These are phyloP conservation scores for Notothenia coriiceps DNA, from an alignment of 2,113 vertebrate genomes.

Conservation along the genomic window DNA sequence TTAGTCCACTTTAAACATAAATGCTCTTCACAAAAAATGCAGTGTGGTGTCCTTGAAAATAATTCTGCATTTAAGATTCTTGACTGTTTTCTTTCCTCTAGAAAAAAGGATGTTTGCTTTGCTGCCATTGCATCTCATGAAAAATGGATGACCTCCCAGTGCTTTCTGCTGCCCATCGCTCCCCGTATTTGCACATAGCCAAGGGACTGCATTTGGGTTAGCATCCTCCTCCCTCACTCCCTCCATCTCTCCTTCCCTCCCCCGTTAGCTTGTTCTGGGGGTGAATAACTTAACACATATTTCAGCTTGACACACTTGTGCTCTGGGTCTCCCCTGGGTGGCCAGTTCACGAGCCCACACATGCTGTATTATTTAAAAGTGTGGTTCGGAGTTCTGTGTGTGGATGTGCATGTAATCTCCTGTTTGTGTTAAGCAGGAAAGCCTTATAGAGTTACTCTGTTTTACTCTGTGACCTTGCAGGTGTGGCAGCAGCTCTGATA, in stretches of 20 bases:
- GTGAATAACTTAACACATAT: conserved; percentile 82
- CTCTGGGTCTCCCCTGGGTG: conserved; percentile 71
- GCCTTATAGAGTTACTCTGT: conserved; percentile 30
- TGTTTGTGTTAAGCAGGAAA: conserved; percentile 30
- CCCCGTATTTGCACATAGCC: conserved; percentile 64
- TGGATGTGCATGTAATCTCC: conserved; percentile 49
- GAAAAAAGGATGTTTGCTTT: conserved; percentile 78
- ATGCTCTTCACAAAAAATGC: conserved; percentile 24
- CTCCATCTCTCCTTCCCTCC: conserved; percentile 14
- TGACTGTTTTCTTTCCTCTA: conserved; percentile 42
- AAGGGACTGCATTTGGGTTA: conserved; percentile 68
- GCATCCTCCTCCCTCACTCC: conserved; percentile 39
- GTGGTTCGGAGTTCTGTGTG: conserved; percentile 47
- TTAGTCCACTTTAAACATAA: conserved; percentile 15
- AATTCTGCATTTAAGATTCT: conserved; percentile 59
- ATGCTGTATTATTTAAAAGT: conserved; percentile 78
- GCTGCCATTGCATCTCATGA: conserved; percentile 78
- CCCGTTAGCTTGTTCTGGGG: conserved; percentile 54
- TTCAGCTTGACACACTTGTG: conserved; percentile 79
- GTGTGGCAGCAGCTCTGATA: conserved; percentile 28
- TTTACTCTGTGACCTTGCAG: conserved; percentile 40
- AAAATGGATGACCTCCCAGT: conserved; percentile 81
- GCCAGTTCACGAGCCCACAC: conserved; percentile 68
- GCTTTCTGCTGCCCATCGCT: conserved; percentile 68
- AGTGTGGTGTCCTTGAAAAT: conserved; percentile 60